These are phyloP conservation scores for Congeria kusceri DNA, from an alignment of 2,888 invertebrate genomes.

Conservation along the genomic window DNA sequence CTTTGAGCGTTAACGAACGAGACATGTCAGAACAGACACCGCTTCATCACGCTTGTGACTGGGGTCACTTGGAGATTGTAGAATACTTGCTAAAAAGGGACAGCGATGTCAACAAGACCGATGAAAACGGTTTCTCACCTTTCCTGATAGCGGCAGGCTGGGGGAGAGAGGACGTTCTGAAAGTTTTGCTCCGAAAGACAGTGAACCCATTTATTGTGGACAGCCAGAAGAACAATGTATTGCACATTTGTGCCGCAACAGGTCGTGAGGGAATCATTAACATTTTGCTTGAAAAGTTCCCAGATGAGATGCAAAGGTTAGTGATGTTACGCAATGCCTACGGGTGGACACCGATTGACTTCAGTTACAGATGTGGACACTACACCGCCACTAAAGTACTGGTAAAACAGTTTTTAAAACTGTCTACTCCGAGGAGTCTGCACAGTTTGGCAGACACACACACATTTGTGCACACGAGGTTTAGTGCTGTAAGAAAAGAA, in stretches of 20 bases:
- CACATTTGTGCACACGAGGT: conserved; percentile 45
- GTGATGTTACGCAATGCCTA: conserved; percentile 41
- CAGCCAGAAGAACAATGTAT: conserved; percentile 39
- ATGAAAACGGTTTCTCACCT: conserved; percentile 35
- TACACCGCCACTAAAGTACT: conserved; percentile 38
- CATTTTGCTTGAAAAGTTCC: conserved; percentile 12
- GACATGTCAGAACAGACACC: conserved; percentile 40
- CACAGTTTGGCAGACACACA: conserved; percentile 5
- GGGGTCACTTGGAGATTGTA: conserved; percentile 36
- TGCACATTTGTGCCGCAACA: conserved; percentile 46
- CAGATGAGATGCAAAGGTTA: conserved; percentile 33
- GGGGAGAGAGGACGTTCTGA: conserved; percentile 34
- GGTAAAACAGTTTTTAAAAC: conserved; percentile 24
- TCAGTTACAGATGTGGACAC: conserved; percentile 48
- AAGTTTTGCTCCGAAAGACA: conserved; percentile 14
- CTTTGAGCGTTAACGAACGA: conserved; percentile 31
- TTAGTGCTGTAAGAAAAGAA: conserved; percentile 31
- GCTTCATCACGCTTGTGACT: conserved; percentile 49
- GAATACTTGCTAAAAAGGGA: conserved; percentile 35
- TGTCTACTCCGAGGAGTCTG: conserved; percentile 3
- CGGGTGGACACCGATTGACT: conserved; percentile 52
- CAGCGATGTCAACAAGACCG: conserved; percentile 38
- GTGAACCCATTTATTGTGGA: conserved; percentile 29
- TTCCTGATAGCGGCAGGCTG: conserved; percentile 50
- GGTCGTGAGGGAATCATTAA: conserved; percentile 28